These are phyloP conservation scores for Noctua janthina DNA, from an alignment of 2,888 invertebrate species.

Conservation along the genomic window DNA sequence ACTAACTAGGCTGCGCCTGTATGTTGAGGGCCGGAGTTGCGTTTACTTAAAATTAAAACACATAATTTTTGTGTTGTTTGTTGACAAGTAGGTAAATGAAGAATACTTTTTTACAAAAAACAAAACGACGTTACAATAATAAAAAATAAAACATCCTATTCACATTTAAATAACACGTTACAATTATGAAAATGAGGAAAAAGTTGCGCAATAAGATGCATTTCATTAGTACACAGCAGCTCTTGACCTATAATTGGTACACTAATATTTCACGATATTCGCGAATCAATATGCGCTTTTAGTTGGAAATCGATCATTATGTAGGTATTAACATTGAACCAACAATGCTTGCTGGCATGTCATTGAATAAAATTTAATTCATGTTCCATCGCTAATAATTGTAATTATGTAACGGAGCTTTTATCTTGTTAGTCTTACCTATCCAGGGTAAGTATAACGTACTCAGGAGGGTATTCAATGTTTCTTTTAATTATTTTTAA, in stretches of 20 bases:
- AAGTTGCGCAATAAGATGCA: not conserved
- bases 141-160: not conserved
- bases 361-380: constrained; percentile 46
- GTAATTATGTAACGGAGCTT: not conserved
- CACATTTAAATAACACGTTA: not conserved
- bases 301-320: constrained; percentile 19
- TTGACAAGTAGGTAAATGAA: no score
- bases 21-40: no score
- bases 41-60: no score
- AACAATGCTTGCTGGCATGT: not conserved
- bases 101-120: no score
- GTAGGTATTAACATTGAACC: constrained; percentile 43
- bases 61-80: no score
- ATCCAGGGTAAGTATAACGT: no score
- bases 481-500: no score
- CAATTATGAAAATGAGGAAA: not conserved
- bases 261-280: constrained; percentile 5
- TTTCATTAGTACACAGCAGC: constrained; percentile 2
- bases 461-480: no score
- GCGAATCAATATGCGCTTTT: constrained; percentile 5
- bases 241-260: constrained; percentile 9
- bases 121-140: no score
- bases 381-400: not conserved
- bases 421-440: no score
- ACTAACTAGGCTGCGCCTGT: no score